phyloP scores from a whole-genome alignment of 2,797 vertebrate species.

The Smutsia temminckii region DNA sequence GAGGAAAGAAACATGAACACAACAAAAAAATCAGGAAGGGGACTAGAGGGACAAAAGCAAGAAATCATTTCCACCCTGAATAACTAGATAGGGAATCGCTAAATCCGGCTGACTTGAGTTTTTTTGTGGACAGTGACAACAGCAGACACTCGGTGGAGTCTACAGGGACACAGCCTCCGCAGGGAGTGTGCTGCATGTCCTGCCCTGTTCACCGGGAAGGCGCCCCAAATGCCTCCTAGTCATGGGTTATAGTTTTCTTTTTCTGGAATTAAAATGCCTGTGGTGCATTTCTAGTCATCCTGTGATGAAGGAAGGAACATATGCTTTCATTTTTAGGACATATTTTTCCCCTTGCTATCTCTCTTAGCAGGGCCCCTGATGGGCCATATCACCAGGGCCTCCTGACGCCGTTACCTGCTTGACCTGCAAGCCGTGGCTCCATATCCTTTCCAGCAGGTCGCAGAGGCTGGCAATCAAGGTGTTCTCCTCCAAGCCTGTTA shows the following conservation, averaged over 20 bases:
- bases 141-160: not conserved
- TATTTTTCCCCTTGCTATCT: not conserved
- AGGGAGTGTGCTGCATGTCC: not conserved
- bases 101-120: not conserved
- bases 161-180: not conserved
- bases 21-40: not conserved
- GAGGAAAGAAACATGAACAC: not conserved
- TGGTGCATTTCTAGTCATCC: not conserved
- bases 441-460: constrained; percentile 97
- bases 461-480: constrained; percentile 96
- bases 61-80: not conserved
- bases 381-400: not conserved
- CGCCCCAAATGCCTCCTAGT: not conserved
- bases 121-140: not conserved
- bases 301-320: constrained; percentile 24
- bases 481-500: constrained; percentile 97
- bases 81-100: not conserved
- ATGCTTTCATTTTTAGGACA: not conserved
- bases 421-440: constrained; percentile 96
- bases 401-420: constrained; percentile 91
- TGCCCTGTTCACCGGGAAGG: constrained; percentile 23
- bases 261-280: constrained; percentile 31
- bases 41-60: not conserved
- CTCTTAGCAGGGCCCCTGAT: not conserved
- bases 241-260: not conserved